phyloP scores from a whole-genome alignment of 2,888 invertebrate species.

The Lepeophtheirus nordmannii region DNA sequence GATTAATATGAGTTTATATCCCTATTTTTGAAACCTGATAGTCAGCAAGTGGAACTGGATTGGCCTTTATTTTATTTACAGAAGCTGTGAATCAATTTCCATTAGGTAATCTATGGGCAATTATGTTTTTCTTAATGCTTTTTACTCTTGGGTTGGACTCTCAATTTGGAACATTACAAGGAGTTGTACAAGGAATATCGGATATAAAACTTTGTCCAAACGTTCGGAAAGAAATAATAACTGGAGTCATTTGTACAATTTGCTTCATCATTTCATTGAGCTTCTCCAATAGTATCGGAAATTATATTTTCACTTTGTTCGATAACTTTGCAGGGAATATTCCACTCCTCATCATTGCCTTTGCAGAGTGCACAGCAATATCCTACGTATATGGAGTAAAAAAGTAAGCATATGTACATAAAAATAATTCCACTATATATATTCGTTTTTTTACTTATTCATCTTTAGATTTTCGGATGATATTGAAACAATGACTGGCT shows the following conservation, averaged over 20 bases:
- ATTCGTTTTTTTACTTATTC: not conserved
- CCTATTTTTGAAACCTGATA: constrained; percentile 32
- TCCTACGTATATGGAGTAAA: constrained; percentile 85
- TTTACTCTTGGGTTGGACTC: constrained; percentile 91
- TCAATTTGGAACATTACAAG: constrained; percentile 87
- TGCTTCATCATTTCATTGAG: constrained; percentile 7
- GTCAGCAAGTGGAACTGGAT: constrained; percentile 89
- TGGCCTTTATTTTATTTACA: constrained; percentile 93
- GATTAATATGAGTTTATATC: not conserved
- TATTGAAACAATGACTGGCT: constrained; percentile 85
- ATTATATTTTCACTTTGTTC: constrained; percentile 80
- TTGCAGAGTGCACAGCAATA: constrained; percentile 78
- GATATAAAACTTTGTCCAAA: constrained; percentile 88
- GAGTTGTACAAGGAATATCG: constrained; percentile 83
- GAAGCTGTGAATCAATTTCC: constrained; percentile 96
- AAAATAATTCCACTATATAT: not conserved
- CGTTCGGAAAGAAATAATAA: constrained; percentile 69
- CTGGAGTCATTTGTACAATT: constrained; percentile 41
- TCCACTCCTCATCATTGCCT: constrained; percentile 74
- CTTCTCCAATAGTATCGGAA: constrained; percentile 49
- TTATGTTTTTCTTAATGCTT: constrained; percentile 89
- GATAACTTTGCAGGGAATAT: constrained; percentile 89
- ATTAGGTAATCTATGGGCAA: constrained; percentile 86
- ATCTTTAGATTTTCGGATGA: constrained; percentile 66
- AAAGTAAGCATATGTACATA: constrained; percentile 44